Percentiles rank a stretch among this genome's conserved stretches.
Conservation (phyloP, 2,888 invertebrate species). For the Drosophila sordidapex region DNA sequence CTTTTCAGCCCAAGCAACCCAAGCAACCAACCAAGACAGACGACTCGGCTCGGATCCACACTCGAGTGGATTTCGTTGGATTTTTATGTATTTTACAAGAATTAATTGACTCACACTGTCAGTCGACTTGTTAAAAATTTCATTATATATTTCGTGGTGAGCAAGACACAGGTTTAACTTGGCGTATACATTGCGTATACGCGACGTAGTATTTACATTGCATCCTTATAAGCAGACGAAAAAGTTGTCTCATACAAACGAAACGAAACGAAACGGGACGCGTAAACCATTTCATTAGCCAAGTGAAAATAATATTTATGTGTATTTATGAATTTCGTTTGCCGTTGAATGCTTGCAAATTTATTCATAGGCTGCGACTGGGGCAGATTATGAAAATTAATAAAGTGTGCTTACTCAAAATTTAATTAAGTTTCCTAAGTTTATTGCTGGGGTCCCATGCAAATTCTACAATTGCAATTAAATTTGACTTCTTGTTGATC, state of each 20-base stretch:
- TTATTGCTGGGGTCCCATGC: conserved; percentile 43
- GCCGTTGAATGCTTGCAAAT: conserved; percentile 45
- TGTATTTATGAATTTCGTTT: conserved; percentile 64
- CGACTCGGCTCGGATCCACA: background rate
- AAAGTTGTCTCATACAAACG: conserved; percentile 61
- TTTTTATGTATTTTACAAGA: conserved; percentile 64
- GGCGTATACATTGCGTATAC: conserved; percentile 64
- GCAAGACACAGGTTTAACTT: conserved; percentile 55
- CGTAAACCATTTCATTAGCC: conserved; percentile 74
- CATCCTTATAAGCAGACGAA: conserved; percentile 22
- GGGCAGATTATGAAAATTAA: conserved; percentile 67
- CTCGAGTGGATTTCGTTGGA: conserved; percentile 45
- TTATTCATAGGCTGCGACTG: conserved; percentile 62
- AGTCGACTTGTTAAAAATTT: conserved; percentile 61
- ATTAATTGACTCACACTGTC: conserved; percentile 75
- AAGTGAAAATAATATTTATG: conserved; percentile 55
- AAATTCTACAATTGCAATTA: conserved; percentile 57
- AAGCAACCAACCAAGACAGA: background rate
- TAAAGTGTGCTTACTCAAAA: conserved; percentile 61
- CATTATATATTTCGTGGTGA: conserved; percentile 42
- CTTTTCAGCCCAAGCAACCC: conserved; percentile 20
- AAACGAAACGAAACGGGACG: conserved; percentile 35
- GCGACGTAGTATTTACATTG: conserved; percentile 55
- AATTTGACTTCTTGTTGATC: conserved; percentile 60
- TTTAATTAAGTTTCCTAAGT: conserved; percentile 65